Conservation (phyloP, 2,113 vertebrate species). For the Etheostoma cragini region DNA sequence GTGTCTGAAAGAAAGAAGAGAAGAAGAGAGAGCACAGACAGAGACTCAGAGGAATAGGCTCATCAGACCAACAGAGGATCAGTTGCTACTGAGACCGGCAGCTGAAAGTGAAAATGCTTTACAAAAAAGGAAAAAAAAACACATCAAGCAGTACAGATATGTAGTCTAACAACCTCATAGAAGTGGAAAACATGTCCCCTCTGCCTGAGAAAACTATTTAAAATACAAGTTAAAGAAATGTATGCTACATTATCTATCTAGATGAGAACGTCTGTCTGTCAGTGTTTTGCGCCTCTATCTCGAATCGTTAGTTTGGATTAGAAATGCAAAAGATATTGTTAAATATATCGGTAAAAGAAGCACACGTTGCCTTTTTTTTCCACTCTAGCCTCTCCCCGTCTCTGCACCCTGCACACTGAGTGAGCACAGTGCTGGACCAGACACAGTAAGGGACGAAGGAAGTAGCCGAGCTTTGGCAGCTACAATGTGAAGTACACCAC, state of each 20-base stretch:
- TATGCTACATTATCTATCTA: neutral
- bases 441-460: too few species aligned
- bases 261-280: too few species aligned
- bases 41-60: conserved; percentile 67
- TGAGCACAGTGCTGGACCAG: too few species aligned
- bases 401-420: too few species aligned
- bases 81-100: conserved; percentile 31
- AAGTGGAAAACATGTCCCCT: neutral
- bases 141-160: conserved; percentile 51
- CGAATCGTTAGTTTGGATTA: too few species aligned
- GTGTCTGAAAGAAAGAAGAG: conserved; percentile 96
- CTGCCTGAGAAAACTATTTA: conserved; percentile 1
- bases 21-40: conserved; percentile 69
- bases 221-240: conserved; percentile 36
- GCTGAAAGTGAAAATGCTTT: conserved; percentile 63
- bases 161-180: conserved; percentile 34
- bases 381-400: too few species aligned
- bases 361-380: too few species aligned
- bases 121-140: conserved; percentile 43
- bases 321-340: too few species aligned
- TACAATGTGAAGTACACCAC: too few species aligned
- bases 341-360: too few species aligned
- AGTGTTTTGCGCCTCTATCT: too few species aligned
- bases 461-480: too few species aligned
- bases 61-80: conserved; percentile 47